These are phyloP conservation scores for Octodon degus DNA, from an alignment of 2,113 vertebrate species.

Conservation along the genomic window DNA sequence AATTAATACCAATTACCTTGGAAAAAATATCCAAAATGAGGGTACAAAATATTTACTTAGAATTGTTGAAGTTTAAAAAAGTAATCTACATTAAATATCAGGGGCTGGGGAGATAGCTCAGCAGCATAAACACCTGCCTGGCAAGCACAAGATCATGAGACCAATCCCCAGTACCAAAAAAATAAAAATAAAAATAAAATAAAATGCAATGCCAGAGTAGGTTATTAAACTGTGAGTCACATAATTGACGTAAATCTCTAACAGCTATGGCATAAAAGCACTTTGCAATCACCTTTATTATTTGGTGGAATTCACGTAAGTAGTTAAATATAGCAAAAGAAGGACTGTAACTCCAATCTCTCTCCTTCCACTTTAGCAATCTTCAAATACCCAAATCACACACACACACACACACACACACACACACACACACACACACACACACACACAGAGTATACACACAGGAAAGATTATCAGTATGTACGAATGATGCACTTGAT, in stretches of 20 bases:
- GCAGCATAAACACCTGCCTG: too few species aligned
- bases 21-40: slow-evolving; percentile 13
- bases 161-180: too few species aligned
- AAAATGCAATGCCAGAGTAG: not conserved
- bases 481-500: not conserved
- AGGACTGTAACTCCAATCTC: not conserved
- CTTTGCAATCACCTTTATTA: not conserved
- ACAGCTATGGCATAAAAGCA: not conserved
- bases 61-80: not conserved
- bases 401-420: not conserved
- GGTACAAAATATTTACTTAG: slow-evolving; percentile 18
- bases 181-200: not conserved
- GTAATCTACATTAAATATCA: not conserved
- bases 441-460: accelerated
- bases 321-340: slow-evolving; percentile 16
- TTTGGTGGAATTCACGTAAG: slow-evolving; percentile 15
- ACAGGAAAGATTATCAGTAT: not conserved
- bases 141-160: too few species aligned
- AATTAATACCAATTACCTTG: slow-evolving; percentile 22
- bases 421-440: not conserved
- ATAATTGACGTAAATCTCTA: not conserved
- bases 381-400: not conserved
- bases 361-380: not conserved
- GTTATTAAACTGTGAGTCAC: not conserved
- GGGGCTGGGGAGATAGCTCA: too few species aligned